Conservation (phyloP, 1,140 invertebrate species). For the Pogonomyrmex californicus region DNA sequence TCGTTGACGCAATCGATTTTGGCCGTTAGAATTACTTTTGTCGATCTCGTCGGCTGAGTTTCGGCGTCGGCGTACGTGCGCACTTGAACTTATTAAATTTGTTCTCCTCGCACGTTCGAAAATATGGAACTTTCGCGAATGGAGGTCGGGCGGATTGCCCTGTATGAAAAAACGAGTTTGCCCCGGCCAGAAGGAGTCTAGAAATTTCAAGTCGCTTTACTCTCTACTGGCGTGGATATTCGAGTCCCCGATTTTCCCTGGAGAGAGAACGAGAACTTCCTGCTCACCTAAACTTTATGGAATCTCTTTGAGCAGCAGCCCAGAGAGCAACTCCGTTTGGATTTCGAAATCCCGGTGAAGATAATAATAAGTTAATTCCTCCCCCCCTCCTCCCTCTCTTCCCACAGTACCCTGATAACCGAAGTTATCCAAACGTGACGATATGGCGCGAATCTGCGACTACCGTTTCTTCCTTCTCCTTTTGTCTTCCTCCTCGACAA, state of each 20-base stretch:
- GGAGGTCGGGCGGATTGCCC: conserved; percentile 49
- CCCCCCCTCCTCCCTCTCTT: neutral
- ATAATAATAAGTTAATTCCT: conserved; percentile 73
- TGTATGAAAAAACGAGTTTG: conserved; percentile 73
- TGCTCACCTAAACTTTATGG: conserved; percentile 67
- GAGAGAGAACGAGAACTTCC: conserved; percentile 63
- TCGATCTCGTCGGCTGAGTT: conserved; percentile 15
- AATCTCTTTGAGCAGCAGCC: conserved; percentile 66
- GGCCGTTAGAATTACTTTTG: conserved; percentile 40
- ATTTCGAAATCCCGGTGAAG: conserved; percentile 54
- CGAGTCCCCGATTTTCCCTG: conserved; percentile 45
- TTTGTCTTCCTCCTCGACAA: conserved; percentile 27
- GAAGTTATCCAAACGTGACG: conserved; percentile 50
- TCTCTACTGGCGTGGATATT: conserved; percentile 47
- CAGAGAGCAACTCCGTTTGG: conserved; percentile 7
- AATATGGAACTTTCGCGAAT: conserved; percentile 47
- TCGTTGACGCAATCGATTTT: neutral
- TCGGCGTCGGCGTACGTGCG: conserved; percentile 13
- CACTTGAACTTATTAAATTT: conserved; percentile 74
- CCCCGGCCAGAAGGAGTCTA: conserved; percentile 57
- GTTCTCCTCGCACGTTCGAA: conserved; percentile 54
- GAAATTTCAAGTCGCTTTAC: conserved; percentile 69
- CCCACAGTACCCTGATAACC: neutral
- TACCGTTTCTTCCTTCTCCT: neutral
- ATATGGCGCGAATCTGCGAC: conserved; percentile 48